phyloP scores from a whole-genome alignment of 1,140 invertebrate genomes.

The Drosophila ohnishii region DNA sequence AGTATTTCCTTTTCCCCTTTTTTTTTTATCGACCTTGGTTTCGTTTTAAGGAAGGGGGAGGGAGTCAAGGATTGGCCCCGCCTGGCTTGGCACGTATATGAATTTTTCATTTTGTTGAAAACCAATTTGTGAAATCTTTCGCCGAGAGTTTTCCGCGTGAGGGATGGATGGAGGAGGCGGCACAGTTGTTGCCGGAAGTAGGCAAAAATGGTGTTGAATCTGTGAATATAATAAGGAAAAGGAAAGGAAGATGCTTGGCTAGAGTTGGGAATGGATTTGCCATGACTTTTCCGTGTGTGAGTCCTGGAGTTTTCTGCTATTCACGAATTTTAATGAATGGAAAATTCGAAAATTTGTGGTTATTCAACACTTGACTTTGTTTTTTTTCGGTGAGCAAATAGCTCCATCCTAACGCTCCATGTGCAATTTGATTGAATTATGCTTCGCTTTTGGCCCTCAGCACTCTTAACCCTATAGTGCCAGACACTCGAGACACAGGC shows the following conservation, averaged over 20 bases:
- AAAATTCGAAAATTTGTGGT: constrained; percentile 72
- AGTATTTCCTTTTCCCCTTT: not conserved
- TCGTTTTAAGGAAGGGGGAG: constrained; percentile 7
- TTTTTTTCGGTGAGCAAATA: not conserved
- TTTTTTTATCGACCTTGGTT: constrained; percentile 6
- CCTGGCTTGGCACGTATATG: constrained; percentile 55
- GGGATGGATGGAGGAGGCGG: constrained; percentile 23
- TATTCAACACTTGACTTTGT: constrained; percentile 46
- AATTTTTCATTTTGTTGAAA: constrained; percentile 79
- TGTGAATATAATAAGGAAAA: not conserved
- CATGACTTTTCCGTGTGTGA: constrained; percentile 31
- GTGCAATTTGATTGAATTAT: constrained; percentile 66
- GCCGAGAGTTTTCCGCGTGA: constrained; percentile 48
- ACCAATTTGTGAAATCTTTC: constrained; percentile 74
- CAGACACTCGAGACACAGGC: constrained; percentile 13
- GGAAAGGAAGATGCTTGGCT: not conserved
- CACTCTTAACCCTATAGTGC: not conserved
- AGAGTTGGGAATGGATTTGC: not conserved
- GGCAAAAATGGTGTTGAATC: constrained; percentile 55
- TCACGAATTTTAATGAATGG: constrained; percentile 74
- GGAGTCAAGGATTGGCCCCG: constrained; percentile 34
- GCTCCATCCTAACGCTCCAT: not conserved
- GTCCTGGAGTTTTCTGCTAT: constrained; percentile 48
- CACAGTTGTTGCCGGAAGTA: constrained; percentile 51
- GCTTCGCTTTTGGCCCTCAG: not conserved